phyloP scores from a whole-genome alignment of 1,140 invertebrate species.

The Orius insidiosus region DNA sequence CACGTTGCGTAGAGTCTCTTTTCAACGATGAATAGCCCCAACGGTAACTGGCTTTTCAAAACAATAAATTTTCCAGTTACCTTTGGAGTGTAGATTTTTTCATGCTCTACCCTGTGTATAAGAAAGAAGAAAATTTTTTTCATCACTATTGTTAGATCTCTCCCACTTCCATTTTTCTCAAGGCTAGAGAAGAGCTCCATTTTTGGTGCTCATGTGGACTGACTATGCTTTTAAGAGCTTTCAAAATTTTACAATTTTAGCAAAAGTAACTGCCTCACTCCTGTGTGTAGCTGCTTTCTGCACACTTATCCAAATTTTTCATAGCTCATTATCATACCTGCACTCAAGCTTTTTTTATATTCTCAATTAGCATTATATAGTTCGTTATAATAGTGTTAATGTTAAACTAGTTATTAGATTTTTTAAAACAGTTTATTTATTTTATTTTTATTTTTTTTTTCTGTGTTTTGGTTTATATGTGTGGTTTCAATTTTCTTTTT shows the following conservation, averaged over 20 bases:
- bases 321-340: constrained; percentile 16
- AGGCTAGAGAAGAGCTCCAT: neutral
- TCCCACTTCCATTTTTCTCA: no score
- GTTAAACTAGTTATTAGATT: constrained; percentile 13
- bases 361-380: constrained; percentile 8
- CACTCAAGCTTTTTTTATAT: constrained; percentile 13
- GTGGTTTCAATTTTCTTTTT: constrained; percentile 21
- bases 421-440: constrained; percentile 17
- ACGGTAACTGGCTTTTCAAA: no score
- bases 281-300: constrained; percentile 11
- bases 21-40: no score
- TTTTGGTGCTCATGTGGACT: constrained; percentile 5
- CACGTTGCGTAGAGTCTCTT: no score
- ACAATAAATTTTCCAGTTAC: no score
- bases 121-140: no score
- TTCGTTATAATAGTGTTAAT: constrained; percentile 14
- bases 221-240: constrained; percentile 4
- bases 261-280: neutral
- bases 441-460: constrained; percentile 14
- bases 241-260: neutral
- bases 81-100: no score
- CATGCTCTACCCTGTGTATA: no score
- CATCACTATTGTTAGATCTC: no score
- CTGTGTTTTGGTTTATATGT: constrained; percentile 17
- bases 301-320: constrained; percentile 7